Evolutionary conservation across 1,140 invertebrate genomes (phyloP), one percentile per base, ranked within the genome.

Genomic region (Musca vetustissima): DNA sequence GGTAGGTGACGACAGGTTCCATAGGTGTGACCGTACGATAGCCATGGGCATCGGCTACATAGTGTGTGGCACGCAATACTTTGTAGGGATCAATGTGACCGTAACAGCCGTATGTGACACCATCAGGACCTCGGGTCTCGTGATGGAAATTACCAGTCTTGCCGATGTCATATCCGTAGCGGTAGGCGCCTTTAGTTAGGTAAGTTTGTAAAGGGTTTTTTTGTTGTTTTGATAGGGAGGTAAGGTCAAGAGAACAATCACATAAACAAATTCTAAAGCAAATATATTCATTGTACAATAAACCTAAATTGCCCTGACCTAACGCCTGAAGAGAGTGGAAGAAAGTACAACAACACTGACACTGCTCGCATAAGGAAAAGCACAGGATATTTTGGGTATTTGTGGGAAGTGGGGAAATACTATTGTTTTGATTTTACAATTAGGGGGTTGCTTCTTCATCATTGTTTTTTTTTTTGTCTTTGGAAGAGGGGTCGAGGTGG

Each of bases 41-140:
- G 48, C 91, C 91, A 85, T 90, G 90, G 52, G 88, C 87, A 80
- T 93, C 91, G 64, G 91, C 90, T 1, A 93, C 84, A 73, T 93
- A 93, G 80, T 91, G 90, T 25, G 90, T 91, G 32, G 88, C 88
- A 49, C 87, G 84, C 3, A 90, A 79, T 70, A 87, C 85, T 21
- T 88, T 87, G 53, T 89, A 86, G 1, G 89, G 87, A 76, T 92
- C 90, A 15, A 92, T 85, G 74, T 90, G 90, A 48, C 91, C 91
- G 70, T 92, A 92, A 79, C 91, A 92, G 71, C 91, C 91, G 70
- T 92, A 92, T 0, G 91, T 91, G 17, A 92, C 88, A 11, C 89
- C 89, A 74, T 92, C 90, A 0, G 89, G 86, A 14, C 89, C 90
- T 65, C 88, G 86, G 47, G 85, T 87, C 83, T 93, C 91, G 72